Percentiles rank a stretch among this genome's conserved stretches.
Evolutionary conservation across 2,888 invertebrate species (phyloP).

Genomic region (Leptarthrus brevirostris): DNA sequence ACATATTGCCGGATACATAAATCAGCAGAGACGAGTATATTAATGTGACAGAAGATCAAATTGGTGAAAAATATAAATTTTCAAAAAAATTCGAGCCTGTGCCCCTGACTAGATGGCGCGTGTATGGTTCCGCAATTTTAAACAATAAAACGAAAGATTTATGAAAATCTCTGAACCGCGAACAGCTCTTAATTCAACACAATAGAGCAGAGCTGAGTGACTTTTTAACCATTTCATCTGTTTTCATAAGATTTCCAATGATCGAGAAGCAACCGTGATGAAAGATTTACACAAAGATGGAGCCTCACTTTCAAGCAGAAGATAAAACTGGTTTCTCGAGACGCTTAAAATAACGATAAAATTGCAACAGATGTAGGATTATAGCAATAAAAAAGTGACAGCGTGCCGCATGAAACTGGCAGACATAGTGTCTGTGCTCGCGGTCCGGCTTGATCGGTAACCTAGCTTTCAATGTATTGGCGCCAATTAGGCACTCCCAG

Average conservation of each 20-base stretch:
- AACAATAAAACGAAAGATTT: conserved; percentile 28
- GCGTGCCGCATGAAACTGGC: conserved; percentile 19
- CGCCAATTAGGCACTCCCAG: conserved; percentile 42
- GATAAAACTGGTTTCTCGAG: conserved; percentile 18
- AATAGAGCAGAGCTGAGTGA: no score
- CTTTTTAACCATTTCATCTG: not conserved
- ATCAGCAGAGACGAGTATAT: no score
- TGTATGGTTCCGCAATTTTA: conserved; percentile 25
- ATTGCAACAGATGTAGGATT: no score
- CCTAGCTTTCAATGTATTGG: no score
- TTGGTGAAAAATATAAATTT: no score
- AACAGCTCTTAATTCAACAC: no score
- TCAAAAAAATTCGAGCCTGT: not conserved
- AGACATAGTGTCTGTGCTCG: conserved; percentile 37
- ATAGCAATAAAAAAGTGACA: not conserved
- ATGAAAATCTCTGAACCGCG: conserved; percentile 11
- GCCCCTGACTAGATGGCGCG: conserved; percentile 26
- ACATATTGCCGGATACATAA: no score
- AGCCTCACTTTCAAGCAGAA: conserved; percentile 18
- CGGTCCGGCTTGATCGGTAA: not conserved
- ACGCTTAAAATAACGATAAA: conserved; percentile 14
- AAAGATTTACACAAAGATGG: conserved; percentile 40
- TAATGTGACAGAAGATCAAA: no score
- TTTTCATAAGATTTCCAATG: conserved; percentile 26
- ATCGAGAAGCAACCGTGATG: conserved; percentile 23